phyloP scores from a whole-genome alignment of 92 coral and sea anemone species.

The Parazoanthus darwini region DNA sequence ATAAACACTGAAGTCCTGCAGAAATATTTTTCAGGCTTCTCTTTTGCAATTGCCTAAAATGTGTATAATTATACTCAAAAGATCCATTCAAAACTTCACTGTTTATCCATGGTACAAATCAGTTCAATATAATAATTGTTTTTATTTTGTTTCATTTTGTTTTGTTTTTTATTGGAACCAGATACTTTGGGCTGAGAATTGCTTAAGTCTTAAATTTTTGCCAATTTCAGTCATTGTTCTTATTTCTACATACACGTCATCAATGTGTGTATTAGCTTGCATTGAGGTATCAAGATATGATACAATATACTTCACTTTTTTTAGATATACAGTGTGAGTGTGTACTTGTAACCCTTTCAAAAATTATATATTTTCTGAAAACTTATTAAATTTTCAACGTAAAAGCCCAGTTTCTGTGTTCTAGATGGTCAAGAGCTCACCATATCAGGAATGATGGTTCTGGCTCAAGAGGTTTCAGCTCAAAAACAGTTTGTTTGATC shows the following conservation, averaged over 20 bases:
- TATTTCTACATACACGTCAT: constrained; percentile 20
- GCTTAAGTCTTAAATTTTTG: constrained; percentile 20
- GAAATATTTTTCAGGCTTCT: constrained; percentile 6
- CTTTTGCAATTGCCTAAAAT: constrained; percentile 16
- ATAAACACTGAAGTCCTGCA: constrained; percentile 23
- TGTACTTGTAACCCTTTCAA: neutral
- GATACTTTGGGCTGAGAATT: constrained; percentile 26
- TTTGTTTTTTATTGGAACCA: constrained; percentile 1
- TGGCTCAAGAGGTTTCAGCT: no score
- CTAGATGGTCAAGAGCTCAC: constrained; percentile 10
- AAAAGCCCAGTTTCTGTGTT: constrained; percentile 15
- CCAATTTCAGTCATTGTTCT: constrained; percentile 25
- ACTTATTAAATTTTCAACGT: constrained; percentile 19
- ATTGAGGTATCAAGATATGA: constrained; percentile 22
- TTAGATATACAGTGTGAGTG: constrained; percentile 13
- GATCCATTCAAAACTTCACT: constrained; percentile 25
- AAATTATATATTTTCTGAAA: neutral
- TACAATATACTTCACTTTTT: constrained; percentile 20
- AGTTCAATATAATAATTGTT: constrained; percentile 21
- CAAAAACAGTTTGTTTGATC: no score
- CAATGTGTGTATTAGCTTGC: constrained; percentile 23
- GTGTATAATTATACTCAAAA: constrained; percentile 23
- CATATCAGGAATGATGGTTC: constrained; percentile 18
- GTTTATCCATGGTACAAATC: constrained; percentile 25
- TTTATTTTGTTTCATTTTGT: constrained; percentile 7